Evolutionary conservation across 1,140 invertebrate species (phyloP).

Genomic region (Delia radicum): DNA sequence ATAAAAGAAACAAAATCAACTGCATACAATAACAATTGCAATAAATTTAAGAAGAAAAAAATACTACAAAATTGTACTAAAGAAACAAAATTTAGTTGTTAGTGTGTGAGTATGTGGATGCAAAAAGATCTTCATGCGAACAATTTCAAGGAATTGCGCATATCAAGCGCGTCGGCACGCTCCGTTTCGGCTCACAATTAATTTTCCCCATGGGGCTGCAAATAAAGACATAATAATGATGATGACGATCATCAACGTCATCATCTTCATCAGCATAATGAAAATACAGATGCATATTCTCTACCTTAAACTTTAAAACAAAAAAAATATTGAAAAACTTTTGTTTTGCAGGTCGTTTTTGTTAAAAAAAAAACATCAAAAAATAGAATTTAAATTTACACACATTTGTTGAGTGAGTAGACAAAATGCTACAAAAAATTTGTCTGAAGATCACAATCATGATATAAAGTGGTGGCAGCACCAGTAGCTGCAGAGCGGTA

Average conservation of each 20-base stretch:
- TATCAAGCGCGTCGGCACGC: conserved; percentile 56
- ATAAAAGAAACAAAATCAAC: background rate
- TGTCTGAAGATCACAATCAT: conserved; percentile 24
- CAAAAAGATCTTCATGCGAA: conserved; percentile 51
- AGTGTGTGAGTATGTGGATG: too few relatives aligned
- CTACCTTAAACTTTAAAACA: background rate
- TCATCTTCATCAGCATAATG: background rate
- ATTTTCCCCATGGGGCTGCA: conserved; percentile 35
- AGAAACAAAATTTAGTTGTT: too few relatives aligned
- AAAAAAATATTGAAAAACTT: background rate
- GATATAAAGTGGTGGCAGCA: background rate
- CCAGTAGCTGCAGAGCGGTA: background rate
- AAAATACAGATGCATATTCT: background rate
- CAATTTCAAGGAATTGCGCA: conserved; percentile 56
- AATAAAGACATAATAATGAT: conserved; percentile 6
- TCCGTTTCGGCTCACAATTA: conserved; percentile 56
- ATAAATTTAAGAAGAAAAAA: background rate
- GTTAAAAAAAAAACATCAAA: background rate
- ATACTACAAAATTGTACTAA: background rate
- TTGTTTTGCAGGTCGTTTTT: background rate
- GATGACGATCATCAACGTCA: background rate
- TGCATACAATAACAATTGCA: background rate
- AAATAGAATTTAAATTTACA: conserved; percentile 13
- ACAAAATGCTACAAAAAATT: conserved; percentile 8
- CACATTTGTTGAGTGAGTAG: background rate